phyloP scores from a whole-genome alignment of 2,888 invertebrate species.

The Synergus itoensis region DNA sequence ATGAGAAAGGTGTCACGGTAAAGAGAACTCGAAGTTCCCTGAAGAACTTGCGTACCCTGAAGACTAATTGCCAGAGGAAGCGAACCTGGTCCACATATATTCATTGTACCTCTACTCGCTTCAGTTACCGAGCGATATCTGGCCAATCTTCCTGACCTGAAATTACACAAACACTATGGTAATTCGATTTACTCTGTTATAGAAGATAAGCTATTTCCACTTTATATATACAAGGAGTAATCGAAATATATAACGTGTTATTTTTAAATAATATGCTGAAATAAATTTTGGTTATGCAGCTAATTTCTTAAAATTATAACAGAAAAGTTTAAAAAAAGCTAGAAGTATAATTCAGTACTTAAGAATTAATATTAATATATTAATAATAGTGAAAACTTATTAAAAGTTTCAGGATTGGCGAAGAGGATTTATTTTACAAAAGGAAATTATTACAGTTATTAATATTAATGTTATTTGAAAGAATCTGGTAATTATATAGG shows the following conservation, averaged over 20 bases:
- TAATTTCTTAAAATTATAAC: not conserved
- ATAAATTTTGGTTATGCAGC: not conserved
- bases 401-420: not conserved
- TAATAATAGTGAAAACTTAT: not conserved
- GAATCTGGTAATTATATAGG: not conserved
- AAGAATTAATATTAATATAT: no score
- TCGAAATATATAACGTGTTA: not conserved
- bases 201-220: no score
- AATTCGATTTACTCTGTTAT: constrained; percentile 1
- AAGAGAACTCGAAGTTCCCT: constrained; percentile 64
- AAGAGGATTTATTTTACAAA: not conserved
- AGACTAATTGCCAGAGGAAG: constrained; percentile 88
- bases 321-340: no score
- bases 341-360: no score
- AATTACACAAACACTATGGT: constrained; percentile 56
- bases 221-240: not conserved
- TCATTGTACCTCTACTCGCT: constrained; percentile 83
- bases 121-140: constrained; percentile 86
- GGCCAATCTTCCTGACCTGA: constrained; percentile 85
- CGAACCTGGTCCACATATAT: constrained; percentile 86
- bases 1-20: constrained; percentile 66
- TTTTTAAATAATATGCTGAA: not conserved
- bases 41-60: constrained; percentile 81
- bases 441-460: not conserved
- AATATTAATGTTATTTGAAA: not conserved